Evolutionary conservation across 2,797 vertebrate genomes (phyloP), one percentile per base, ranked within the genome.

Genomic region (Odontamblyopus rebecca): DNA sequence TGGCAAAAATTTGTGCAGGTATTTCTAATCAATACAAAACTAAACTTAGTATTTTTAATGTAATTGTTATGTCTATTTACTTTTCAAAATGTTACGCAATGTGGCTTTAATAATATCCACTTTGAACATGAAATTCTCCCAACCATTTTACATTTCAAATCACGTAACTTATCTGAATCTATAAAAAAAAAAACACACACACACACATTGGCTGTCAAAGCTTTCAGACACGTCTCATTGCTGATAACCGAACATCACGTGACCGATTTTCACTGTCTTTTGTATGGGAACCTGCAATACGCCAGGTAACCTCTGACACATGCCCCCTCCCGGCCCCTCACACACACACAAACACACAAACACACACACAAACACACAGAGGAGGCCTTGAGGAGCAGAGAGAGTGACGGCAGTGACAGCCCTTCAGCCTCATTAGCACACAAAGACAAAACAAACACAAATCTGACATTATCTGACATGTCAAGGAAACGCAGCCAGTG

Each of bases 381-480:
- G 13, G 57, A 9, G 72, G 76, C 82, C 75, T 75, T 86, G 81
- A 65, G 18, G 67, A 67, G 35, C 56, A 64, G 56, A 38, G 41
- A 27, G 41, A 50, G 68, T 65, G 50, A 74, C 32, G 67, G 54
- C 32, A n/a, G 51, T 71, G 77, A 82, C 76, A 68, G 65, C 26
- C 56, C 77, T 79, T 78, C 70, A 67, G 62, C 62, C 73, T 82
- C 75, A 81, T 83, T 81, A 78, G 70, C 16, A 41, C 44, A 63
- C 70, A 60, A 9, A 68, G 23, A 19, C 35, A 68, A 38, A 67
- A 79, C 27, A 72, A 57, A 66, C 51, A 44, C 61, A 19, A 32
- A 18, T 77, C 61, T 73, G 80, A 84, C 76, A 38, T 26, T 78
- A 80, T 82, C 61, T 71, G 80, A 85, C 77, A 29, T 26, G 78